Conservation (phyloP, 2,797 vertebrate genomes). For the Ctenosaura bakeri region DNA sequence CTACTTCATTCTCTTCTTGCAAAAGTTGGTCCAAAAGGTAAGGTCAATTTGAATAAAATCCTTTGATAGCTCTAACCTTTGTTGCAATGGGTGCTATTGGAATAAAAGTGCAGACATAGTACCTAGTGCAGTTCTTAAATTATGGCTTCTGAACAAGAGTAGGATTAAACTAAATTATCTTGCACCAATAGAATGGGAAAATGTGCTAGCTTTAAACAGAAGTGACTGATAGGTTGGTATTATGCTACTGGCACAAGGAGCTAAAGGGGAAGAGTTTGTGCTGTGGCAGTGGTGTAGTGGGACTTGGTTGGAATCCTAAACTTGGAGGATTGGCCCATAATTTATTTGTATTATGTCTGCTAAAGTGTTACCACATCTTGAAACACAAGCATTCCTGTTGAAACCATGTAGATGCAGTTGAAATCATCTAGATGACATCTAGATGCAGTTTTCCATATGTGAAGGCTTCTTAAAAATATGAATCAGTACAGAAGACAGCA, state of each 20-base stretch:
- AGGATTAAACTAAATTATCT: background rate
- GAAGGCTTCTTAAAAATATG: background rate
- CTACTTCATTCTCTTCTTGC: slow-evolving; percentile 94
- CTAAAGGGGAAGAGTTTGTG: background rate
- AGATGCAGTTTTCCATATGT: background rate
- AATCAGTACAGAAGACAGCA: background rate
- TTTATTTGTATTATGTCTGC: background rate
- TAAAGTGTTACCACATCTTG: background rate
- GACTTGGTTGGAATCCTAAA: background rate
- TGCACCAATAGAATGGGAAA: background rate
- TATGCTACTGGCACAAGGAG: background rate
- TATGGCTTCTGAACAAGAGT: background rate
- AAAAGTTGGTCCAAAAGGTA: slow-evolving; percentile 97
- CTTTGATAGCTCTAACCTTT: background rate
- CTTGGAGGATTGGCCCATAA: background rate
- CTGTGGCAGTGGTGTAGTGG: background rate
- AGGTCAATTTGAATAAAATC: slow-evolving; percentile 5
- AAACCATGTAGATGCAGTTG: background rate
- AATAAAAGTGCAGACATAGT: background rate
- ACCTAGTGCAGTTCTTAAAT: background rate
- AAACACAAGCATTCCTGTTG: background rate
- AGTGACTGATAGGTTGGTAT: background rate
- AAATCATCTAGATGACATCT: background rate
- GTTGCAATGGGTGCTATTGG: background rate
- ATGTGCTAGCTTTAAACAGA: background rate